Percentiles rank a stretch among this genome's conserved stretches.
phyloP scores from a whole-genome alignment of 2,888 invertebrate genomes.

The Lithodes maja region DNA sequence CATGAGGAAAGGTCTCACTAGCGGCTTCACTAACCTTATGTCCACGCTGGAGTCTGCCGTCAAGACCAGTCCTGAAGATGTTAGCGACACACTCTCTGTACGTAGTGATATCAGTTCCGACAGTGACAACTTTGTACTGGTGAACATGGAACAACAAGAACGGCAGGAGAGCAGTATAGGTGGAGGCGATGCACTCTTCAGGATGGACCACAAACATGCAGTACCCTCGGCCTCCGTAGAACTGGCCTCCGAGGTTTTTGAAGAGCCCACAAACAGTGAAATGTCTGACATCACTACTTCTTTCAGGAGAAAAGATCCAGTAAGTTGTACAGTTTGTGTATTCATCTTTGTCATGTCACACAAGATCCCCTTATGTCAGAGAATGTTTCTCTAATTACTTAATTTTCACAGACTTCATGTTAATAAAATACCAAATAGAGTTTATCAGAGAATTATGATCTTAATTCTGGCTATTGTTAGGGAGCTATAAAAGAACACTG shows the following conservation, averaged over 20 bases:
- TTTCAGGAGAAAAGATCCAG: slow-evolving; percentile 66
- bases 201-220: slow-evolving; percentile 39
- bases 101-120: slow-evolving; percentile 91
- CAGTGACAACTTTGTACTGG: slow-evolving; percentile 72
- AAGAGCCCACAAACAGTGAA: slow-evolving; percentile 67
- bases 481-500: too few species aligned
- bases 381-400: too few species aligned
- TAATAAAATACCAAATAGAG: too few species aligned
- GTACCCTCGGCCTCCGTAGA: slow-evolving; percentile 53
- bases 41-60: slow-evolving; percentile 89
- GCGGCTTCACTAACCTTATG: slow-evolving; percentile 86
- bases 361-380: too few species aligned
- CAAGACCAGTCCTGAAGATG: slow-evolving; percentile 82
- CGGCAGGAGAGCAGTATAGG: slow-evolving; percentile 60
- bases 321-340: slow-evolving; percentile 25
- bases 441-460: too few species aligned
- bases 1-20: slow-evolving; percentile 89
- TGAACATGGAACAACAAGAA: slow-evolving; percentile 68
- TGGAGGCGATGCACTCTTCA: slow-evolving; percentile 62
- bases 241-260: slow-evolving; percentile 65
- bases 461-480: too few species aligned
- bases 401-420: too few species aligned
- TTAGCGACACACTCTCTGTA: slow-evolving; percentile 82
- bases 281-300: slow-evolving; percentile 65
- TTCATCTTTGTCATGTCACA: too few species aligned